These are phyloP conservation scores for Hyphantria cunea DNA, from an alignment of 1,140 invertebrate species.

Conservation along the genomic window DNA sequence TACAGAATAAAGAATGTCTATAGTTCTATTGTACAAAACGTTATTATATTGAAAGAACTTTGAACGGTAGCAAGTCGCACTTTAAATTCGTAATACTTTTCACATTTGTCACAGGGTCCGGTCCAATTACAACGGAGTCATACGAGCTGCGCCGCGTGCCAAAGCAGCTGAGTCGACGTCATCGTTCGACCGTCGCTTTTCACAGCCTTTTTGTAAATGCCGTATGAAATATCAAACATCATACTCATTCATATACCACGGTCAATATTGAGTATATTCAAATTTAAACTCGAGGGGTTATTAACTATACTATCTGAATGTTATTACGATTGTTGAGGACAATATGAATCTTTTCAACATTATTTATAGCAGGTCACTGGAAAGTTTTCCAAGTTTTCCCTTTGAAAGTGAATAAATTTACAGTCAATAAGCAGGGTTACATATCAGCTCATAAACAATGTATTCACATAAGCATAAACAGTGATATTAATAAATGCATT, in stretches of 20 bases:
- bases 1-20: background rate
- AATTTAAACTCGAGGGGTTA: background rate
- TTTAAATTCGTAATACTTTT: conserved; percentile 65
- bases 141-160: conserved; percentile 57
- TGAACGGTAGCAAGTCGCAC: conserved; percentile 29
- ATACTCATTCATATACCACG: conserved; percentile 2
- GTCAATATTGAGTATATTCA: background rate
- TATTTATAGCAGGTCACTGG: too few species aligned
- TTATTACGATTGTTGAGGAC: too few species aligned
- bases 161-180: conserved; percentile 44
- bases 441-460: too few species aligned
- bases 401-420: too few species aligned
- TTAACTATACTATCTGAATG: too few species aligned
- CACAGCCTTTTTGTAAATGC: conserved; percentile 5
- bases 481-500: too few species aligned
- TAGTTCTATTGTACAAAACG: conserved; percentile 1
- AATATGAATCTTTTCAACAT: too few species aligned
- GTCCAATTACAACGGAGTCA: conserved; percentile 60
- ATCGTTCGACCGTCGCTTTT: conserved; percentile 17
- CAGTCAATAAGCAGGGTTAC: too few species aligned
- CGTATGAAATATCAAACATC: conserved; percentile 19
- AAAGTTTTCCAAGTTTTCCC: too few species aligned
- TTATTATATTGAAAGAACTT: conserved; percentile 17
- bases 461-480: too few species aligned
- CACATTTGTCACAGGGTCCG: conserved; percentile 64